phyloP scores from a whole-genome alignment of 2,113 vertebrate species.

The Barnardius zonarius region DNA sequence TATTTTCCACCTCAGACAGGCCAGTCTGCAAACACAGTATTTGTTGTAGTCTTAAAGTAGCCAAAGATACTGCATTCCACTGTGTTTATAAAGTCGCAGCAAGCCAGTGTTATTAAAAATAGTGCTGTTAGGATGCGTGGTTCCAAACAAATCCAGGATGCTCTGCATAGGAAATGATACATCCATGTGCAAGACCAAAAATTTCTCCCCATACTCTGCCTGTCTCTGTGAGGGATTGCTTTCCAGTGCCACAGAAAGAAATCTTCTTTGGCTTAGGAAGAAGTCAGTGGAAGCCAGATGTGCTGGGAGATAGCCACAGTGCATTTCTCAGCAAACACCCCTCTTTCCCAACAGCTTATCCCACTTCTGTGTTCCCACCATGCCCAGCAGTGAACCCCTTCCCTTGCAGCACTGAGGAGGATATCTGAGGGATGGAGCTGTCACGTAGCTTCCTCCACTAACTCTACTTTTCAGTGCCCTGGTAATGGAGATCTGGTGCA shows the following conservation, averaged over 20 bases:
- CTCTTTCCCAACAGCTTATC: background rate
- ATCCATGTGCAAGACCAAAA: background rate
- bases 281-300: background rate
- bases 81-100: background rate
- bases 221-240: background rate
- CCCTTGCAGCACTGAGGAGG: background rate
- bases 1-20: background rate
- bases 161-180: background rate
- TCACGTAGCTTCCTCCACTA: background rate
- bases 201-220: background rate
- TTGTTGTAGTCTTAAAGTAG: background rate
- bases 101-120: background rate
- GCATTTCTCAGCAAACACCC: background rate
- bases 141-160: background rate
- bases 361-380: fast-evolving
- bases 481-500: background rate
- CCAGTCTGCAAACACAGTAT: background rate
- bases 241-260: background rate
- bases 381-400: background rate
- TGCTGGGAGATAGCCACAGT: fast-evolving
- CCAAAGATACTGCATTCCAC: background rate
- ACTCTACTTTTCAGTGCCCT: background rate
- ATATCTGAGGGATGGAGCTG: background rate
- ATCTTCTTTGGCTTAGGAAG: background rate
- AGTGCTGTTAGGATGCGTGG: background rate